Conservation (phyloP, 2,797 vertebrate genomes). For the Gambelia wislizenii region DNA sequence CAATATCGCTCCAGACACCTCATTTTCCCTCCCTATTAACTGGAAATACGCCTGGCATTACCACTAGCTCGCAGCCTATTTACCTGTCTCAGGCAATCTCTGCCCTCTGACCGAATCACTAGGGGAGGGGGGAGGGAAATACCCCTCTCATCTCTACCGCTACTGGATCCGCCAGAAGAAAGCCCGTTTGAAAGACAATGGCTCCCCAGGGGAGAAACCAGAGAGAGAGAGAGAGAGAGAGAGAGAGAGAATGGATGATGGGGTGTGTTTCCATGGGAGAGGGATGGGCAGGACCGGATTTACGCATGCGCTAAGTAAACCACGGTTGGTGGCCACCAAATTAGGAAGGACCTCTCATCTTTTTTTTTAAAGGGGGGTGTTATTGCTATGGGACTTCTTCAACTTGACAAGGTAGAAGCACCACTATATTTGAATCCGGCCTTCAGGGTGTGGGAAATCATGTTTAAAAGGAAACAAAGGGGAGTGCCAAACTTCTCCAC, state of each 20-base stretch:
- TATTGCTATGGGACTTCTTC: too few relatives aligned
- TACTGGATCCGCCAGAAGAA: neutral
- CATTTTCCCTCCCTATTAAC: constrained; percentile 93
- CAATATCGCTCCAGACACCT: constrained; percentile 92
- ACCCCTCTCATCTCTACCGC: constrained; percentile 26
- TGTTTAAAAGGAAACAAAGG: too few relatives aligned
- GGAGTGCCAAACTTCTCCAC: neutral
- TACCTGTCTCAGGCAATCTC: constrained; percentile 92
- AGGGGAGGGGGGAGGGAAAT: neutral
- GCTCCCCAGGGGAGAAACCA: neutral
- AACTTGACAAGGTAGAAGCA: too few relatives aligned
- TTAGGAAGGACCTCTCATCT: too few relatives aligned
- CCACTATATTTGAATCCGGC: too few relatives aligned
- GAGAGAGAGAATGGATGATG: too few relatives aligned
- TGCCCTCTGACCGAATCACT: constrained; percentile 71
- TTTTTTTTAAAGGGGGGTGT: neutral
- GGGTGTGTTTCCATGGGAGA: neutral
- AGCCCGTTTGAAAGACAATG: neutral
- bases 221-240: too few relatives aligned
- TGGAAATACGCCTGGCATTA: constrained; percentile 90
- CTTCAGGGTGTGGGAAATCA: too few relatives aligned
- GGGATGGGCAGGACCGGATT: neutral
- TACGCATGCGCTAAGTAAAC: too few relatives aligned
- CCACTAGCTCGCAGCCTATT: constrained; percentile 87
- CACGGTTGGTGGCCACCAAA: too few relatives aligned